Base-by-base conservation (phyloP, 2,113 vertebrate genomes). In the Himantopus leucocephalus region DNA sequence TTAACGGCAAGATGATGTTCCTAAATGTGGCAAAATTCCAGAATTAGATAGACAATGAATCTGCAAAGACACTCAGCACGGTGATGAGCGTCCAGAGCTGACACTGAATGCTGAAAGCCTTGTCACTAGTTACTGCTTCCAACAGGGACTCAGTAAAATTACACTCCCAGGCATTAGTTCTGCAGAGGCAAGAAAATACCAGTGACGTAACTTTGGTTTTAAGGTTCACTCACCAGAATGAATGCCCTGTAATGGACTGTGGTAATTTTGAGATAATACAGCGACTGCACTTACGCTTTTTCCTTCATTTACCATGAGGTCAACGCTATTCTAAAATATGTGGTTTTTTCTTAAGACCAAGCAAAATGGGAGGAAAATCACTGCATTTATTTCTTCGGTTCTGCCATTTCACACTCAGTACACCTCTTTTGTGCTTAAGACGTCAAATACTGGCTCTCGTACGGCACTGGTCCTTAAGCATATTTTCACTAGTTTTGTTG, bases 251-350 rank as follows among this genome's bases (percentile, higher is more conserved):
- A 63, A 70, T 37, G 12, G 19, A 37, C 68, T 43, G 18, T 1
- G 75, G 30, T 15, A 55, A 60, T 82, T 85, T 39, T 62, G 60
- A 50, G 10, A 55, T 63, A 91, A 78, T 26, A 41, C 26, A 41
- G 8, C 30, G 21, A 60, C 32, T 74, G n/a, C 52, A 50, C 19
- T 66, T 71, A 48, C 1, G 0, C 0, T 53, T 43, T n/a, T 5
- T 45, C 29, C 10, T 53, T 53, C 37, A 24, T 82, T 77, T 58
- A 62, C 43, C 1, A 1, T 14, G 15, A 84, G 24, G 12, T 50
- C 32, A 45, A 32, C 8, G 7, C 12, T 45, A 26, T 48, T 67
- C 66, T 52, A 71, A 79, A 90, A 71, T 62, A 74, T 3, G 1
- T 12, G 1, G 0, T 0, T 1, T 7, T 35, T 60, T 37, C 48